Conservation (phyloP, 2,888 invertebrate species). For the Euproctis similis region DNA sequence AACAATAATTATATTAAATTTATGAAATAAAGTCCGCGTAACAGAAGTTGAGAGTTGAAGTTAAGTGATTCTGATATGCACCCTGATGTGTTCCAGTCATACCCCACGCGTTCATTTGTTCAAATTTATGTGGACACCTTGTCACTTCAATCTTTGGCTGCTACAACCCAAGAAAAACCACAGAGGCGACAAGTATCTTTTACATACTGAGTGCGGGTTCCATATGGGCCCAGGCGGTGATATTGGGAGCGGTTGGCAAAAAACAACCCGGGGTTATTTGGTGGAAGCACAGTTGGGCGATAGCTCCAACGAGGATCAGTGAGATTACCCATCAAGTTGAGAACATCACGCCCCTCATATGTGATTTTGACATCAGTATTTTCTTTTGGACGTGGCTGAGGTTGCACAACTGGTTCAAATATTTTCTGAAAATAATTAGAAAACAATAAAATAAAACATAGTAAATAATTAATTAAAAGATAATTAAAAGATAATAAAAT, state of each 20-base stretch:
- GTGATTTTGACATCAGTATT: slow-evolving; percentile 57
- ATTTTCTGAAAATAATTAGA: slow-evolving; percentile 52
- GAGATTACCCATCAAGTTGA: slow-evolving; percentile 76
- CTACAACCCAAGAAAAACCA: slow-evolving; percentile 69
- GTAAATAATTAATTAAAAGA: background rate
- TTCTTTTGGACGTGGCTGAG: slow-evolving; percentile 62
- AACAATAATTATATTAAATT: slow-evolving; percentile 19
- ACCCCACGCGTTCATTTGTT: slow-evolving; percentile 55
- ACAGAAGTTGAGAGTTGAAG: slow-evolving; percentile 37
- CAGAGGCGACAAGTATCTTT: slow-evolving; percentile 69
- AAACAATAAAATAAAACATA: slow-evolving; percentile 7
- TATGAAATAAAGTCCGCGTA: slow-evolving; percentile 44
- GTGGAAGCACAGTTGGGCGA: slow-evolving; percentile 71
- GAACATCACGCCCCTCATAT: slow-evolving; percentile 73
- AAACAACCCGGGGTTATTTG: slow-evolving; percentile 74
- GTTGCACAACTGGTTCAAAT: slow-evolving; percentile 60
- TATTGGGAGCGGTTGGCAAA: slow-evolving; percentile 79
- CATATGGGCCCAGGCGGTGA: slow-evolving; percentile 74
- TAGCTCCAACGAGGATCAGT: slow-evolving; percentile 73
- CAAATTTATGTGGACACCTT: slow-evolving; percentile 39
- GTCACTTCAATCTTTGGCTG: slow-evolving; percentile 62
- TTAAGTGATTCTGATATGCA: slow-evolving; percentile 43
- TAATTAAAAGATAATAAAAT: background rate
- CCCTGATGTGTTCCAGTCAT: slow-evolving; percentile 63
- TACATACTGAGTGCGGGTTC: slow-evolving; percentile 75